These are phyloP conservation scores for Cantharis rustica DNA, from an alignment of 2,888 invertebrate genomes.

Conservation along the genomic window DNA sequence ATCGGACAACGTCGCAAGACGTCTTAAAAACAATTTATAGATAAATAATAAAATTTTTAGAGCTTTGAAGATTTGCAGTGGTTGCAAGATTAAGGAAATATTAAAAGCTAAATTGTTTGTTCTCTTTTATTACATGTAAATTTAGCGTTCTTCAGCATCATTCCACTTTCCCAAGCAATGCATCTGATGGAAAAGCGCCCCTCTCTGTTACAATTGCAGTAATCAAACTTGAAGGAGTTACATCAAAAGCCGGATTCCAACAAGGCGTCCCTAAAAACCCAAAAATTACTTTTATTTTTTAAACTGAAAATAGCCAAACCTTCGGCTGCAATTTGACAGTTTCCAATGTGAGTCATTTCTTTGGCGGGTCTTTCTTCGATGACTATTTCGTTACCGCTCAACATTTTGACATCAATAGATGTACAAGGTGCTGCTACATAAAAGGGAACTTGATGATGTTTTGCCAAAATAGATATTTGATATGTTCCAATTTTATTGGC, in stretches of 20 bases:
- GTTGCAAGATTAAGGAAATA: neutral
- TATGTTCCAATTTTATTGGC: constrained; percentile 99
- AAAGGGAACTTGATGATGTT: constrained; percentile 90
- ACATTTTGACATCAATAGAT: constrained; percentile 81
- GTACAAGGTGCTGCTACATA: constrained; percentile 94
- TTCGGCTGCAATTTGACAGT: constrained; percentile 84
- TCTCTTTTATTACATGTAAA: neutral
- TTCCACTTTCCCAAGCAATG: constrained; percentile 45
- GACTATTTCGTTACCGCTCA: constrained; percentile 82
- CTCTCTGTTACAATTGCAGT: constrained; percentile 93
- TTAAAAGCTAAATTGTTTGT: neutral
- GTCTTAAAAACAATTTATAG: too few species aligned
- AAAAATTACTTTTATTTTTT: neutral
- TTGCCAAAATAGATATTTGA: constrained; percentile 91
- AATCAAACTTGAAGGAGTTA: constrained; percentile 91
- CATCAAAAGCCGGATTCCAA: constrained; percentile 99
- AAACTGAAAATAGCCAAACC: constrained; percentile 58
- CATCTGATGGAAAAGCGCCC: constrained; percentile 77
- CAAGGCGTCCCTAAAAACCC: constrained; percentile 75
- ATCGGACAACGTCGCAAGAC: too few species aligned
- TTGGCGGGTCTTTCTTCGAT: constrained; percentile 92
- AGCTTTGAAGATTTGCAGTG: neutral
- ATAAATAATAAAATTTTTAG: too few species aligned
- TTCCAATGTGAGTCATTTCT: constrained; percentile 92
- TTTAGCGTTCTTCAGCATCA: neutral